phyloP scores from a whole-genome alignment of 2,113 vertebrate species.

The Tachuris rubrigastra region DNA sequence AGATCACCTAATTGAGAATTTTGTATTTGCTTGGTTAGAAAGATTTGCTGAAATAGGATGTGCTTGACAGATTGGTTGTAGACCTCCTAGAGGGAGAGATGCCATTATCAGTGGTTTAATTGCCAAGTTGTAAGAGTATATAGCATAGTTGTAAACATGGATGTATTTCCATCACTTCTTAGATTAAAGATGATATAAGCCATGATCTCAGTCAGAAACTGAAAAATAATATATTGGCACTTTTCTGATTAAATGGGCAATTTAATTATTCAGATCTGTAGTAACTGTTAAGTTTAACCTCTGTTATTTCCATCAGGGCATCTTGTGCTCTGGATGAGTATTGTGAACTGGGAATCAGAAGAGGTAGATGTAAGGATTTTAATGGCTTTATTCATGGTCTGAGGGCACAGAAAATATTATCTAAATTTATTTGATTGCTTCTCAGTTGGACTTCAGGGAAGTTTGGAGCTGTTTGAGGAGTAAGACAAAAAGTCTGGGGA shows the following conservation, averaged over 20 bases:
- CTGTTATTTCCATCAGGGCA: neutral
- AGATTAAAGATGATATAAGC: neutral
- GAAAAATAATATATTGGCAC: neutral
- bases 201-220: neutral
- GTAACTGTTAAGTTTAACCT: neutral
- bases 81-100: neutral
- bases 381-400: neutral
- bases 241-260: neutral
- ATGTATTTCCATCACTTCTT: neutral
- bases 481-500: neutral
- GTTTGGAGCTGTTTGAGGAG: neutral
- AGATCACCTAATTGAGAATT: neutral
- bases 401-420: neutral
- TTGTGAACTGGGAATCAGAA: neutral
- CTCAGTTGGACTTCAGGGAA: neutral
- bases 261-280: neutral
- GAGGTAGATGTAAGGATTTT: neutral
- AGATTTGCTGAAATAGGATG: neutral
- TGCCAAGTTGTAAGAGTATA: neutral
- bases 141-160: neutral
- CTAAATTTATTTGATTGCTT: neutral
- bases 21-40: conserved; percentile 1
- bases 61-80: neutral
- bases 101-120: neutral
- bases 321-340: neutral